Evolutionary conservation across 2,888 invertebrate genomes (phyloP), one percentile per base, ranked within the genome.

Genomic region (Leucoma salicis): DNA sequence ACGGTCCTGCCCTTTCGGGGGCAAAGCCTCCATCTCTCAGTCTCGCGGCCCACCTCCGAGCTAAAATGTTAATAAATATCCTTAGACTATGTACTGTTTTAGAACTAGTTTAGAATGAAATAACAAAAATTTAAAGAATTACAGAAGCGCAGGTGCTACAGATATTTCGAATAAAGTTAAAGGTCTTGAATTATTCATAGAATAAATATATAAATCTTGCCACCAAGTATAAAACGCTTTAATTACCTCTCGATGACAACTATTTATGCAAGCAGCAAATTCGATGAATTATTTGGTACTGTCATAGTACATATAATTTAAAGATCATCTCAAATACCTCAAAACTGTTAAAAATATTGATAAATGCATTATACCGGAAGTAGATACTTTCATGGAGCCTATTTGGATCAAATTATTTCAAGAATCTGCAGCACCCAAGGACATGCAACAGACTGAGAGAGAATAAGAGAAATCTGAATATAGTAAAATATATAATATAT

Each of bases 11-110:
- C 83, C 74, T 74, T 78, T 69, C 81, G 67, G 39, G 87, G 84
- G 69, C 85, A 89, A 49, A 88, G 82, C 74, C 83, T 74, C 88
- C 88, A 86, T 66, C 84, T 78, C 76, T 89, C 88, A 74, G 78
- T 83, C 78, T 83, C 86, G 68, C 74, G 78, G 66, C 71, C 78
- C 69, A 66, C 61, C 82, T 79, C 84, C 79, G 65, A 74, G 78
- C 88, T 89, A 88, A 85, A 89, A 87, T 77, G 63, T 62, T 71
- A 85, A 79, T 67, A 78, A 74, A 72, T 69, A 53, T 63, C 55
- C 63, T 64, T 66, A 71, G 63, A 63, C 64, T 66, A 66, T 46
- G 34, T 29, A 55, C 32, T 33, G 42, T 24, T 36, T 37, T 15
- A 40, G 21, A 25, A 40, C 37, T 39, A 45, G 14, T 49, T 51